phyloP scores from a whole-genome alignment of 2,888 invertebrate genomes.

The Gandaritis pyraliata region DNA sequence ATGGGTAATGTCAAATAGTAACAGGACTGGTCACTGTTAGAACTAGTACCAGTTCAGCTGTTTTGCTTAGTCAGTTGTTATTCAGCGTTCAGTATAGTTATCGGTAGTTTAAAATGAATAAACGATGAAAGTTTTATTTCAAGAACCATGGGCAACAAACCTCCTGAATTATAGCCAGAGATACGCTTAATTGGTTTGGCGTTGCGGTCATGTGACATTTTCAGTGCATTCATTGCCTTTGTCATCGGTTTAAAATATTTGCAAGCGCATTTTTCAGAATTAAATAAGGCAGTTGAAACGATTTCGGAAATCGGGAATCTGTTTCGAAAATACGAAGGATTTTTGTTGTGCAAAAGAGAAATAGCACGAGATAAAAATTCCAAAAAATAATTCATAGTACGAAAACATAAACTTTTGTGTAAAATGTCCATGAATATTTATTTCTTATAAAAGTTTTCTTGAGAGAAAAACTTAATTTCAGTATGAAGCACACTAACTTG shows the following conservation, averaged over 20 bases:
- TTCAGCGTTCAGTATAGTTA: too few species aligned
- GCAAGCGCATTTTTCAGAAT: slow-evolving; percentile 65
- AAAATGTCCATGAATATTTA: too few species aligned
- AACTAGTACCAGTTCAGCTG: too few species aligned
- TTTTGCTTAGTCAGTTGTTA: too few species aligned
- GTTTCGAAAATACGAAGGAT: slow-evolving; percentile 24
- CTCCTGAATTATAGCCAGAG: slow-evolving; percentile 72
- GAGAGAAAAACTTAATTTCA: too few species aligned
- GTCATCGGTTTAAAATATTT: slow-evolving; percentile 77
- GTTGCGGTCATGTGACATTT: slow-evolving; percentile 80
- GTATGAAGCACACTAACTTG: too few species aligned
- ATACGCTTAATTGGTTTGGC: slow-evolving; percentile 81
- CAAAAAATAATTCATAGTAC: background rate
- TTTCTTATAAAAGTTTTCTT: too few species aligned
- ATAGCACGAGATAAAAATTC: background rate
- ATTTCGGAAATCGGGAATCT: slow-evolving; percentile 26
- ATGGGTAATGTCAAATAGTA: too few species aligned
- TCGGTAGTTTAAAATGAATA: too few species aligned
- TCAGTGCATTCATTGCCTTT: slow-evolving; percentile 79
- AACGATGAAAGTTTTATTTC: background rate
- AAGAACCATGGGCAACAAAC: slow-evolving; percentile 33
- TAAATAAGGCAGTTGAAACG: slow-evolving; percentile 56
- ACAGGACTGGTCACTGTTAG: too few species aligned
- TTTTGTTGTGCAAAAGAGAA: slow-evolving; percentile 9
- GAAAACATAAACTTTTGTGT: too few species aligned